These are phyloP conservation scores for Platyura marginata DNA, from an alignment of 1,140 invertebrate species.

Conservation along the genomic window DNA sequence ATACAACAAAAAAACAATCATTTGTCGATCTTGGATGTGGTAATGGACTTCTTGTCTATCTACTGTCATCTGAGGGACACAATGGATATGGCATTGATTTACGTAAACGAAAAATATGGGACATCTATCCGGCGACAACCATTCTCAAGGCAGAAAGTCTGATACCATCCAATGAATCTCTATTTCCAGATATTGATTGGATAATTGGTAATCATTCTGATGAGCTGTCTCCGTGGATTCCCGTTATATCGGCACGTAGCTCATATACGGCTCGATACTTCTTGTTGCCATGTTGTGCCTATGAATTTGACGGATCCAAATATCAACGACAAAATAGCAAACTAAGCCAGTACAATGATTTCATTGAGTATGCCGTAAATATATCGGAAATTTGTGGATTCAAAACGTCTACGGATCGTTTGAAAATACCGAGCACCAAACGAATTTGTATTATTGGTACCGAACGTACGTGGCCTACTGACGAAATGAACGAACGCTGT, in stretches of 20 bases:
- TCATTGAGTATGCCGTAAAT: constrained; percentile 55
- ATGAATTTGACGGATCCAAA: constrained; percentile 76
- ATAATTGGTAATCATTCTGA: constrained; percentile 98
- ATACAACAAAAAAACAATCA: constrained; percentile 29
- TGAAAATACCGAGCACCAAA: constrained; percentile 94
- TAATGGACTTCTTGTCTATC: constrained; percentile 85
- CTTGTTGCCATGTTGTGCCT: constrained; percentile 85
- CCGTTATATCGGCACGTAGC: constrained; percentile 67
- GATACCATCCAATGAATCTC: constrained; percentile 42
- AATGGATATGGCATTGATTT: constrained; percentile 81
- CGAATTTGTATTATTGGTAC: constrained; percentile 63
- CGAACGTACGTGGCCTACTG: constrained; percentile 27
- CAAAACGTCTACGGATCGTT: constrained; percentile 50
- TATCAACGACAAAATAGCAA: constrained; percentile 45
- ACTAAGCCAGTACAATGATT: constrained; percentile 64
- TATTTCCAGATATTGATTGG: constrained; percentile 76
- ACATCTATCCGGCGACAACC: constrained; percentile 41
- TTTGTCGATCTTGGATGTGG: constrained; percentile 95
- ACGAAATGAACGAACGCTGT: constrained; percentile 11
- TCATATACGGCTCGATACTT: constrained; percentile 59
- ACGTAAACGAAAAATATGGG: constrained; percentile 78
- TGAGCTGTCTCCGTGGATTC: constrained; percentile 95
- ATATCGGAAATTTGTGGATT: constrained; percentile 63
- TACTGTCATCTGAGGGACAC: constrained; percentile 68
- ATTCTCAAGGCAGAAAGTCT: constrained; percentile 34